These are phyloP conservation scores for Ephestia elutella DNA, from an alignment of 1,140 invertebrate species.

Conservation along the genomic window DNA sequence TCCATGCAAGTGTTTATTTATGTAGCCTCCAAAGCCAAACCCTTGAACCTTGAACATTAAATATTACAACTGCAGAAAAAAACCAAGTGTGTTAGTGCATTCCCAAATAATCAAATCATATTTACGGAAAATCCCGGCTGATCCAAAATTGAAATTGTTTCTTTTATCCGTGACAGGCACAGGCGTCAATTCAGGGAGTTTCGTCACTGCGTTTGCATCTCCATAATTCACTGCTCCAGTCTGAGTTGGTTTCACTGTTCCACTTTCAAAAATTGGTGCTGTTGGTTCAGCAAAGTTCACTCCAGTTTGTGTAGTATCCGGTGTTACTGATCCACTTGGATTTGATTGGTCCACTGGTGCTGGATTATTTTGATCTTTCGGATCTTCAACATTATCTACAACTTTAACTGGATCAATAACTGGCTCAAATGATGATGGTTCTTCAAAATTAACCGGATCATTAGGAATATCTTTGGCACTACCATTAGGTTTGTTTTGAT, in stretches of 20 bases:
- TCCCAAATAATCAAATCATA: slow-evolving; percentile 12
- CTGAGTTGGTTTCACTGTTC: neutral
- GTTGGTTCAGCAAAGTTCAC: too few species aligned
- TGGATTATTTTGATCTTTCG: neutral
- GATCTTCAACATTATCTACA: neutral
- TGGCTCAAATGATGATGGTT: neutral
- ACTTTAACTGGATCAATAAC: neutral
- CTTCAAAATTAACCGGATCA: slow-evolving; percentile 7
- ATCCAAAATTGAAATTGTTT: slow-evolving; percentile 42
- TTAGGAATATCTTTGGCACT: neutral
- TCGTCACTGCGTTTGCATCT: slow-evolving; percentile 2
- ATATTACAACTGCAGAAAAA: too few species aligned
- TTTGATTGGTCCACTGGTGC: too few species aligned
- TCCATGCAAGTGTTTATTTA: too few species aligned
- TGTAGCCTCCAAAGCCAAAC: neutral
- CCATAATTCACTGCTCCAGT: neutral
- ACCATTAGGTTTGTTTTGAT: slow-evolving; percentile 1
- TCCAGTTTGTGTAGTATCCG: too few species aligned
- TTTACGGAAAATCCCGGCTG: slow-evolving; percentile 45
- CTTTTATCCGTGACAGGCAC: slow-evolving; percentile 30
- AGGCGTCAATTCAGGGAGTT: slow-evolving; percentile 31
- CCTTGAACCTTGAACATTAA: neutral
- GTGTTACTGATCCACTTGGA: too few species aligned
- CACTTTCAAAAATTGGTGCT: neutral
- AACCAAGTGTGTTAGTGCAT: neutral